Conservation (phyloP, 2,888 invertebrate genomes). For the Dicycla oo region DNA sequence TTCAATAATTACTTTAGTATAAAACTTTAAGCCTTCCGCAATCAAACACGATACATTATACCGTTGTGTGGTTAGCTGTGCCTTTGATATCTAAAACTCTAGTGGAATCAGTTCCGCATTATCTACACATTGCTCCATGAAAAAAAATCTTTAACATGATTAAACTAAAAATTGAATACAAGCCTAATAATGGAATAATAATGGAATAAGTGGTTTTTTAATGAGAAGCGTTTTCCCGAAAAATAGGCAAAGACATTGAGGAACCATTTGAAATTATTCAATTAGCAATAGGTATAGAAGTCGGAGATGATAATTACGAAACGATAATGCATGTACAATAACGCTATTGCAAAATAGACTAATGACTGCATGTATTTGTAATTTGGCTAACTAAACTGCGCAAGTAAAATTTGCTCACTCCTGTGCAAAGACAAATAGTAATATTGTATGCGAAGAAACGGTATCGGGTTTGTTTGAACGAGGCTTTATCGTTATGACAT, state of each 20-base stretch:
- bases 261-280: background rate
- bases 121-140: constrained; percentile 2
- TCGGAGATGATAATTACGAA: constrained; percentile 22
- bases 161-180: background rate
- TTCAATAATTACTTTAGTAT: constrained; percentile 41
- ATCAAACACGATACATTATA: constrained; percentile 23
- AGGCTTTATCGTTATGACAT: constrained; percentile 75
- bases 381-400: constrained; percentile 32
- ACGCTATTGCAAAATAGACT: constrained; percentile 30
- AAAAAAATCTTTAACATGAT: constrained; percentile 1
- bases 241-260: background rate
- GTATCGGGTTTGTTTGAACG: constrained; percentile 50
- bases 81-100: constrained; percentile 31
- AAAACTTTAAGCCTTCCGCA: constrained; percentile 44
- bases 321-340: constrained; percentile 25
- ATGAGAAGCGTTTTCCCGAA: background rate
- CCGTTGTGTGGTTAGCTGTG: constrained; percentile 32
- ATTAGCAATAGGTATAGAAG: constrained; percentile 5
- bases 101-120: constrained; percentile 21
- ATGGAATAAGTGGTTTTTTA: background rate
- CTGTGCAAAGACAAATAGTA: constrained; percentile 44
- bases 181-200: background rate
- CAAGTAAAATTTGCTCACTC: constrained; percentile 46
- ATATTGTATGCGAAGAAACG: constrained; percentile 55
- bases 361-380: constrained; percentile 33